Conservation (phyloP, 2,888 invertebrate genomes). For the Tetragonula carbonaria region DNA sequence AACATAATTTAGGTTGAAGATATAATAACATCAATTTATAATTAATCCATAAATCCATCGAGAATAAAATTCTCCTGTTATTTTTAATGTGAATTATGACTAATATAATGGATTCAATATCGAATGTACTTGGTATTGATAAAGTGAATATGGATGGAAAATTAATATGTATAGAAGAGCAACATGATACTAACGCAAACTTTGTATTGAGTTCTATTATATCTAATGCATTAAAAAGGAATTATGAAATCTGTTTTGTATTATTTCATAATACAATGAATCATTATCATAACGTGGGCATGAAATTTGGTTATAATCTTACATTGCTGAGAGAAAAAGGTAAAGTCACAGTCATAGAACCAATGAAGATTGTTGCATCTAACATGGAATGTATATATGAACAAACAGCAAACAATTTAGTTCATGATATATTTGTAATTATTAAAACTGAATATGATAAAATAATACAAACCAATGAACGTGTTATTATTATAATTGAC, state of each 20-base stretch:
- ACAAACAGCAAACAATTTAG: slow-evolving; percentile 73
- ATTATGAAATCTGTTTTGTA: slow-evolving; percentile 87
- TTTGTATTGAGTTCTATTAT: slow-evolving; percentile 89
- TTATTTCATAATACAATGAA: slow-evolving; percentile 89
- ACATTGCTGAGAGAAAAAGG: slow-evolving; percentile 85
- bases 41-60: neutral
- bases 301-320: slow-evolving; percentile 90
- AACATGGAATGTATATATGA: slow-evolving; percentile 15
- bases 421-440: slow-evolving; percentile 83
- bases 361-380: slow-evolving; percentile 81
- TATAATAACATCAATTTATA: neutral
- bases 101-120: slow-evolving; percentile 85
- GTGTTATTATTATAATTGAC: slow-evolving; percentile 88
- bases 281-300: slow-evolving; percentile 90
- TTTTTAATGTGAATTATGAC: slow-evolving; percentile 83
- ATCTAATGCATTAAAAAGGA: slow-evolving; percentile 87
- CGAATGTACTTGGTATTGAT: slow-evolving; percentile 88
- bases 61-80: slow-evolving; percentile 8
- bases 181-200: slow-evolving; percentile 89
- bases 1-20: neutral
- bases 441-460: slow-evolving; percentile 83
- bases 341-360: slow-evolving; percentile 85
- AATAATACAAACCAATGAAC: slow-evolving; percentile 81
- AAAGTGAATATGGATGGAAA: slow-evolving; percentile 85
- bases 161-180: slow-evolving; percentile 89